A percentile compares a stretch with the other conserved stretches of the same genome.
Evolutionary conservation across 2,797 vertebrate genomes (phyloP).

Genomic region (Pelobates cultripes): DNA sequence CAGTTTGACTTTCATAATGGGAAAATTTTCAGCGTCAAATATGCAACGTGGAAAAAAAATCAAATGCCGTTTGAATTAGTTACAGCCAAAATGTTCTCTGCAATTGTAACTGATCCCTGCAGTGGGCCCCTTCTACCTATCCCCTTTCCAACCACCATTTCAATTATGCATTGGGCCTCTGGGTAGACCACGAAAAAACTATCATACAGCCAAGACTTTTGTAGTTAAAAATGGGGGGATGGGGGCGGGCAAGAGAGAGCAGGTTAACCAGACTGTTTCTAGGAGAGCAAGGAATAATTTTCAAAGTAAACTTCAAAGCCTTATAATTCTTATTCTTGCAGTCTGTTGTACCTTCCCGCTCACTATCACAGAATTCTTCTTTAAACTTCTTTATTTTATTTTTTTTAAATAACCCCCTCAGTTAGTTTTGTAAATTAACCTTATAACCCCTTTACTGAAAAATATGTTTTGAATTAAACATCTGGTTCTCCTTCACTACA

Average conservation of each 20-base stretch:
- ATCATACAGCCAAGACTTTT: slow-evolving; percentile 12
- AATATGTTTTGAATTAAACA: slow-evolving; percentile 48
- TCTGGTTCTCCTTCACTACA: slow-evolving; percentile 32
- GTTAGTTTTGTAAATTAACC: slow-evolving; percentile 51
- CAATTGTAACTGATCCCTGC: not conserved
- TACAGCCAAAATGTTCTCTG: not conserved
- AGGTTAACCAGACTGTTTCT: slow-evolving; percentile 41
- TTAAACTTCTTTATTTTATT: not conserved
- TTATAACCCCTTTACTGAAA: slow-evolving; percentile 49
- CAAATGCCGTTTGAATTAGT: not conserved
- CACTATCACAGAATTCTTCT: slow-evolving; percentile 23
- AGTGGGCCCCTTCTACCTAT: slow-evolving; percentile 6
- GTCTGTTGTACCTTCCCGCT: slow-evolving; percentile 23
- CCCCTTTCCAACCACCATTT: slow-evolving; percentile 1
- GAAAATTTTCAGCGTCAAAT: not conserved
- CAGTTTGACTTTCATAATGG: not conserved
- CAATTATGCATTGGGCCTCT: slow-evolving; percentile 11
- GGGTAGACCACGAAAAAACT: slow-evolving; percentile 9
- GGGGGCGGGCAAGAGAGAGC: not conserved
- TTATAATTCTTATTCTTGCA: slow-evolving; percentile 3
- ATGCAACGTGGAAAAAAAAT: not conserved
- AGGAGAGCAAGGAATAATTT: slow-evolving; percentile 28
- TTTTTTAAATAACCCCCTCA: slow-evolving; percentile 20
- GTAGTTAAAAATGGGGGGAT: slow-evolving; percentile 6
- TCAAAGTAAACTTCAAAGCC: slow-evolving; percentile 37